These are phyloP conservation scores for Dolichallabes microphthalmus DNA, from an alignment of 2,113 vertebrate genomes.

Conservation along the genomic window DNA sequence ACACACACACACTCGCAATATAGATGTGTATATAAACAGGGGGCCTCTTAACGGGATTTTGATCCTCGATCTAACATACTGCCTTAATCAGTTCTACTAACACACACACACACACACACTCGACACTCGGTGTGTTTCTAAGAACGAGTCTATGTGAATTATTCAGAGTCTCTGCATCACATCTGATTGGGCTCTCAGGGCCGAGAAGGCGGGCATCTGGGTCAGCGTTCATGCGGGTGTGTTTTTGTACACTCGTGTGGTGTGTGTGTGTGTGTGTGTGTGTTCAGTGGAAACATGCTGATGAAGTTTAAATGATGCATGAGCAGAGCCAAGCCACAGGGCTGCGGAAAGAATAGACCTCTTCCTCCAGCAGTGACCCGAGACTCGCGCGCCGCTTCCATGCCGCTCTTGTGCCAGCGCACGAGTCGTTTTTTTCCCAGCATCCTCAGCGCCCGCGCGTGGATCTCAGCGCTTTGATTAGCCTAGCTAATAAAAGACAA, in stretches of 20 bases:
- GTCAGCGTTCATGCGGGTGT: constrained; percentile 11
- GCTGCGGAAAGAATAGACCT: constrained; percentile 45
- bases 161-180: constrained; percentile 11
- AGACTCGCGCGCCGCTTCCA: constrained; percentile 5
- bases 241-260: constrained; percentile 12
- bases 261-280: constrained; percentile 1
- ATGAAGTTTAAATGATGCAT: constrained; percentile 46
- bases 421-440: constrained; percentile 5
- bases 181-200: background rate
- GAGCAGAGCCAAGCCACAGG: constrained; percentile 8
- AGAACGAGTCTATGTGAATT: constrained; percentile 3
- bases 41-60: background rate
- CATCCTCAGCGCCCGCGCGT: background rate
- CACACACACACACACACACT: background rate
- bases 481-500: background rate
- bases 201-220: background rate
- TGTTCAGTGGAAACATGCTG: constrained; percentile 46
- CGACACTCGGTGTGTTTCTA: background rate
- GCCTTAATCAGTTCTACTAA: constrained; percentile 6
- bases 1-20: background rate
- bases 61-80: background rate
- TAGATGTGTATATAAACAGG: background rate
- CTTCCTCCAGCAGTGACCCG: constrained; percentile 29
- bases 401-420: background rate
- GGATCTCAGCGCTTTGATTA: background rate